Conservation (phyloP, 2,888 invertebrate genomes). For the Cheilosia variabilis region DNA sequence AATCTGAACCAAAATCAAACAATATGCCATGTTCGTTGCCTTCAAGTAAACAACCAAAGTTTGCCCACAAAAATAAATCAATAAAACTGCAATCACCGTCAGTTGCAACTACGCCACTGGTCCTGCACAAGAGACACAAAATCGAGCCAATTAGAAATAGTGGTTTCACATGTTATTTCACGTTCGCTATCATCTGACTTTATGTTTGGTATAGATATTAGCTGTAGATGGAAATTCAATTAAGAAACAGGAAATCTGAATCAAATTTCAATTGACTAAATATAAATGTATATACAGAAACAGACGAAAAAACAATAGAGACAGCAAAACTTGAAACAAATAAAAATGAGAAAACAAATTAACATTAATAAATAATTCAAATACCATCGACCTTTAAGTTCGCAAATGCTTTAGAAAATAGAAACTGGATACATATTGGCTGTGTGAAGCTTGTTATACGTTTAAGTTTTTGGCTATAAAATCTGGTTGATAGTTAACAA, state of each 20-base stretch:
- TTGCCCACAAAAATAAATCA: constrained; percentile 14
- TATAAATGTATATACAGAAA: neutral
- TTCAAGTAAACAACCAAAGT: neutral
- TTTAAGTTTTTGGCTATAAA: neutral
- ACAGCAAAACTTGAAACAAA: neutral
- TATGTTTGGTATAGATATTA: too few relatives aligned
- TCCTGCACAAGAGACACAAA: neutral
- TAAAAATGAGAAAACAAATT: constrained; percentile 1
- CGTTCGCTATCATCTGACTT: too few relatives aligned
- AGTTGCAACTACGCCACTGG: constrained; percentile 2
- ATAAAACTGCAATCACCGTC: constrained; percentile 43
- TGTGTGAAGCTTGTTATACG: neutral
- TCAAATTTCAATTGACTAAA: constrained; percentile 4
- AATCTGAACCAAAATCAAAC: neutral
- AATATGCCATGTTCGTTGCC: neutral
- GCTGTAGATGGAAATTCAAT: neutral
- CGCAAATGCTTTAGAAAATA: neutral
- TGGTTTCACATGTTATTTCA: too few relatives aligned
- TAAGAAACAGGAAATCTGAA: constrained; percentile 26
- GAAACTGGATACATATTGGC: neutral
- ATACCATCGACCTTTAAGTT: constrained; percentile 17
- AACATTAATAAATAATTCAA: constrained; percentile 15
- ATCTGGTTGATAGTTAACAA: too few relatives aligned
- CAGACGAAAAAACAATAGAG: neutral
- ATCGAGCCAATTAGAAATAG: constrained; percentile 9